Percentiles rank a stretch among this genome's conserved stretches.
Conservation (phyloP, 2,113 vertebrate species). For the Heptranchias perlo region DNA sequence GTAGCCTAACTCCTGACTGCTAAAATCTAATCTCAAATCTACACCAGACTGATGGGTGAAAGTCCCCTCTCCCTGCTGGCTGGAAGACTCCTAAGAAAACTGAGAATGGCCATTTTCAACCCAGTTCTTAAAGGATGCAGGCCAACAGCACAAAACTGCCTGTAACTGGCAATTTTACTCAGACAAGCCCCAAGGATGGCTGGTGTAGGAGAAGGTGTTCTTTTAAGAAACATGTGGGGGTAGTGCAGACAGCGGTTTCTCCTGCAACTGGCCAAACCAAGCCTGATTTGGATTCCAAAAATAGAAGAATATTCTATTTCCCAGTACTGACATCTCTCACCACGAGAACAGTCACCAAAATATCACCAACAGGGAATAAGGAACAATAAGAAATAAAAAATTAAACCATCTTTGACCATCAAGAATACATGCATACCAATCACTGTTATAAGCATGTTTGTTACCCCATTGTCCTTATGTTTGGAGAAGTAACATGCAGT, state of each 20-base stretch:
- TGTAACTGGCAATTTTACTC: background rate
- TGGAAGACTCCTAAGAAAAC: background rate
- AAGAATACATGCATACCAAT: background rate
- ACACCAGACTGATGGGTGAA: background rate
- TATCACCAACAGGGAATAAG: background rate
- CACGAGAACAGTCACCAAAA: background rate
- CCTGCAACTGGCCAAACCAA: background rate
- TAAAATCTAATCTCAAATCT: background rate
- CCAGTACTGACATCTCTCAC: background rate
- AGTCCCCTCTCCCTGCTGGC: background rate
- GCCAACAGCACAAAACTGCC: background rate
- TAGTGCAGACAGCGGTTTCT: background rate
- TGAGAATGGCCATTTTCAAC: background rate
- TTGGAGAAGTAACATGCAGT: background rate
- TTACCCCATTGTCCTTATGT: background rate
- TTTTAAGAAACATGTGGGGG: background rate
- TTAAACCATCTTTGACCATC: background rate
- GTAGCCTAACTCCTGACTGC: background rate
- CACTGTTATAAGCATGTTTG: background rate
- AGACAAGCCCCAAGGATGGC: background rate
- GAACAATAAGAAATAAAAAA: background rate
- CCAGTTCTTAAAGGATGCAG: background rate
- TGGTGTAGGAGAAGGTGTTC: background rate
- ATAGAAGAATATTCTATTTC: background rate
- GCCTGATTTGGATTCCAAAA: background rate